Conservation (phyloP, 2,888 invertebrate species). For the Azorinus chamasolen region DNA sequence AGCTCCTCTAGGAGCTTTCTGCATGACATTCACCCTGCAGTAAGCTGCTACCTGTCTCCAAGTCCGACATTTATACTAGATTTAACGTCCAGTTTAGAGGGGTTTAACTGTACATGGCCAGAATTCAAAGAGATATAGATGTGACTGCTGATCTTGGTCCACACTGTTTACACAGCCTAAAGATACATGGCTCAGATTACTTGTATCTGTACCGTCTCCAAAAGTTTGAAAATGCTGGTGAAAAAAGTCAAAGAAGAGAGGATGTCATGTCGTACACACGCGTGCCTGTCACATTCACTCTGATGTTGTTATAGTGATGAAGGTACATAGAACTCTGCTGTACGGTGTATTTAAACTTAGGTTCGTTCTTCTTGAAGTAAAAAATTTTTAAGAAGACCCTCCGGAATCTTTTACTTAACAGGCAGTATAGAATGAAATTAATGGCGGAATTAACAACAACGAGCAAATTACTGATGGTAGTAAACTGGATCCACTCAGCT, state of each 20-base stretch:
- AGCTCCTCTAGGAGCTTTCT: no score
- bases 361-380: constrained; percentile 59
- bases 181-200: no score
- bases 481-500: constrained; percentile 72
- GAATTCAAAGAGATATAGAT: no score
- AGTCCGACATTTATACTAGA: no score
- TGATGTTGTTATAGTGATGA: constrained; percentile 18
- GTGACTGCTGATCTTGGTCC: no score
- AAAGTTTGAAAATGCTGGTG: no score
- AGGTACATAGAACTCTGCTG: constrained; percentile 64
- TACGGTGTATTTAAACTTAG: constrained; percentile 64
- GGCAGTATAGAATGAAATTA: constrained; percentile 84
- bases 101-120: no score
- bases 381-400: constrained; percentile 69
- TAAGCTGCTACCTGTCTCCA: no score
- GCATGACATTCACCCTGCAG: no score
- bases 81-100: no score
- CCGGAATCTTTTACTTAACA: constrained; percentile 83
- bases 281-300: constrained; percentile 33
- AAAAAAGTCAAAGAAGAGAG: constrained; percentile 43
- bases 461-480: constrained; percentile 79
- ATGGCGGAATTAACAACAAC: constrained; percentile 83
- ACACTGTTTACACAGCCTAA: no score
- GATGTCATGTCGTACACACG: constrained; percentile 56
- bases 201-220: no score